These are phyloP conservation scores for Spisula subtruncata DNA, from an alignment of 2,888 invertebrate genomes.

Conservation along the genomic window DNA sequence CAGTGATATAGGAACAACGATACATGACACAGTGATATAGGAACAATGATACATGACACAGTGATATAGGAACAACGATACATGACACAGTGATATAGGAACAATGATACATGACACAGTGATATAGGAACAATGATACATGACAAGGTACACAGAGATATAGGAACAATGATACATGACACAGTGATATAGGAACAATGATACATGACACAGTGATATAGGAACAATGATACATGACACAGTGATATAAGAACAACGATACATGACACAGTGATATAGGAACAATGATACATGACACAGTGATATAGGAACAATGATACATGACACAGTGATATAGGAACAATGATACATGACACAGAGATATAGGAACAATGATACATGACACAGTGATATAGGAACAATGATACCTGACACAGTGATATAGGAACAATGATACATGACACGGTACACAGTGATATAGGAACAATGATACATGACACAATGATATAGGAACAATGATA, in stretches of 20 bases:
- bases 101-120: neutral
- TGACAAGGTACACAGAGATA: neutral
- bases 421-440: neutral
- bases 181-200: neutral
- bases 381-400: neutral
- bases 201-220: neutral
- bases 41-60: neutral
- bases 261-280: neutral
- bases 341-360: neutral
- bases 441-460: neutral
- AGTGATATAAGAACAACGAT: neutral
- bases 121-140: neutral
- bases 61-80: neutral
- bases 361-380: neutral
- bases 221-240: neutral
- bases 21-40: neutral
- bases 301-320: neutral
- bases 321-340: neutral
- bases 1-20: neutral
- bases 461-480: neutral
- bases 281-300: neutral
- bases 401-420: neutral
- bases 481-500: neutral
- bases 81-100: neutral
- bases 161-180: neutral